Percentiles rank a stretch among this genome's conserved stretches.
phyloP scores from a whole-genome alignment of 1,140 invertebrate genomes.

The Brachionus asplanchnoidis region DNA sequence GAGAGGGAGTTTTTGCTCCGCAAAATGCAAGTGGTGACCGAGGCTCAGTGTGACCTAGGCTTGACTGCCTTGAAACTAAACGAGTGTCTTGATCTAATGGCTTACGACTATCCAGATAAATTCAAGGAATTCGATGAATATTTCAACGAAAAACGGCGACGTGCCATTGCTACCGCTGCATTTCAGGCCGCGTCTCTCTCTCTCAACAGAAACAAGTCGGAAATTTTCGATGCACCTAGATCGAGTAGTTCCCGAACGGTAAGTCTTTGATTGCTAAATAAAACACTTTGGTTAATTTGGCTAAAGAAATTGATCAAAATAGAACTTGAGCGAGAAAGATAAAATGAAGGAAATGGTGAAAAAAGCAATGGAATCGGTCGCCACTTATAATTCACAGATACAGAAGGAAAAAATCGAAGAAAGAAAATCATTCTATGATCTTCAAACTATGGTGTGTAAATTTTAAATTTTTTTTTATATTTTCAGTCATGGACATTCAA shows the following conservation, averaged over 20 bases:
- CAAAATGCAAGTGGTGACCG: conserved; percentile 75
- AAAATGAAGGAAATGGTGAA: conserved; percentile 67
- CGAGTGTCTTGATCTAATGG: conserved; percentile 89
- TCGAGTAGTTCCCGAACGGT: background rate
- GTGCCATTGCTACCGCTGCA: conserved; percentile 60
- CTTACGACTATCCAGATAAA: conserved; percentile 84
- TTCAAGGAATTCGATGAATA: conserved; percentile 64
- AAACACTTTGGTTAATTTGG: background rate
- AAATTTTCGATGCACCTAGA: background rate
- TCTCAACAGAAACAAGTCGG: conserved; percentile 1
- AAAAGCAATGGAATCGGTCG: conserved; percentile 76
- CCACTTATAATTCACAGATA: conserved; percentile 79
- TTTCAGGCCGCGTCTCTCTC: conserved; percentile 43
- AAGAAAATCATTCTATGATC: conserved; percentile 60
- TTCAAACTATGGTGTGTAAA: conserved; percentile 56
- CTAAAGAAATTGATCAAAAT: background rate
- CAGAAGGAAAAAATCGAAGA: conserved; percentile 71
- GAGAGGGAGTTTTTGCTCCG: conserved; percentile 73
- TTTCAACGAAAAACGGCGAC: conserved; percentile 55
- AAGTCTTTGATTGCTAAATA: background rate
- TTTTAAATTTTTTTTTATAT: background rate
- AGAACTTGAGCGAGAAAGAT: conserved; percentile 56
- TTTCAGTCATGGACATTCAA: too few species aligned
- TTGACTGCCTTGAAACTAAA: conserved; percentile 81
- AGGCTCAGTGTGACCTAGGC: conserved; percentile 84